Evolutionary conservation across 2,113 vertebrate genomes (phyloP).

Genomic region (Osmerus mordax): DNA sequence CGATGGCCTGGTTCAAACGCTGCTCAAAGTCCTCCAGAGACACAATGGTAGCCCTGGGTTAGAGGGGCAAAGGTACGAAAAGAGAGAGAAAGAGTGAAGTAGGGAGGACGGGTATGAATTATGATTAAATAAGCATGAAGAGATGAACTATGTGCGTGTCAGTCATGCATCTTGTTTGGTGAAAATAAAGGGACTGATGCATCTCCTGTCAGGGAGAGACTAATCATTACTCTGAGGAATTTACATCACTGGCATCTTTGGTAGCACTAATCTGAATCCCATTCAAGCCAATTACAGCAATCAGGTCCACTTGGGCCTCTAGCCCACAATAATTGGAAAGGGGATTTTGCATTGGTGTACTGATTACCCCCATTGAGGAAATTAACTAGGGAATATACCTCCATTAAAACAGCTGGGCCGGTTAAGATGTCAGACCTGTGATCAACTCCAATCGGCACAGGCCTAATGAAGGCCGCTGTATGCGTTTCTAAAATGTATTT

Average conservation of each 20-base stretch:
- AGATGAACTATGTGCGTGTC: no score
- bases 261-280: slow-evolving; percentile 22
- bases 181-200: no score
- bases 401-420: neutral
- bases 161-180: no score
- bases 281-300: neutral
- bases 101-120: neutral
- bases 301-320: neutral
- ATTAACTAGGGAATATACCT: neutral
- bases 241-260: slow-evolving; percentile 6
- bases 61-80: neutral
- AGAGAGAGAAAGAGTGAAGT: slow-evolving; percentile 15
- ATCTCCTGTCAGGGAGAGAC: neutral
- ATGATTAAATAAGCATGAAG: neutral
- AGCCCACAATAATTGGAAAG: neutral
- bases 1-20: slow-evolving; percentile 96
- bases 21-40: slow-evolving; percentile 98
- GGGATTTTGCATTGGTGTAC: neutral
- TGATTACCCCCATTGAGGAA: neutral
- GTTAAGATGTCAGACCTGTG: neutral
- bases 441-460: neutral
- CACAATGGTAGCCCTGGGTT: slow-evolving; percentile 88
- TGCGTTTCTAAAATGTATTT: neutral
- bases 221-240: slow-evolving; percentile 11
- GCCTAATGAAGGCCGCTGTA: neutral